Evolutionary conservation across 2,797 vertebrate species (phyloP).

Genomic region (Paratrypauchen microcephalus): DNA sequence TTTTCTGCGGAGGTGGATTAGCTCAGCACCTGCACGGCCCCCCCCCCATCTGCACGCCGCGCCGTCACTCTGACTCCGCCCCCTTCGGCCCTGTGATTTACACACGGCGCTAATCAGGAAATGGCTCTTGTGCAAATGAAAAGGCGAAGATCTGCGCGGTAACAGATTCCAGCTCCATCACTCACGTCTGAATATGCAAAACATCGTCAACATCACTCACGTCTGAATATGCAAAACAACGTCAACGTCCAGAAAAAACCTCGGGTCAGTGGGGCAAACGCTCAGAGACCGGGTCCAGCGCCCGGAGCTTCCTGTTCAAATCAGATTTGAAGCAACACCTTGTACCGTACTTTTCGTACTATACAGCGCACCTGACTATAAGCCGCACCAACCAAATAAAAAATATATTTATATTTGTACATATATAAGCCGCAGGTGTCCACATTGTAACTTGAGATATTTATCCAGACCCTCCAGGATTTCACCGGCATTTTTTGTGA

Average conservation of each 20-base stretch:
- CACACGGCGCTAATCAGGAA: slow-evolving; percentile 75
- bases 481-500: too few species aligned
- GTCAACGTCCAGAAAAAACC: slow-evolving; percentile 34
- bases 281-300: slow-evolving; percentile 18
- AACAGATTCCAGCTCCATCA: slow-evolving; percentile 66
- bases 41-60: slow-evolving; percentile 38
- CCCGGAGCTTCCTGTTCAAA: slow-evolving; percentile 20
- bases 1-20: slow-evolving; percentile 94
- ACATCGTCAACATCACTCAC: slow-evolving; percentile 60
- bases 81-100: slow-evolving; percentile 72
- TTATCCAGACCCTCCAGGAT: too few species aligned
- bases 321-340: slow-evolving; percentile 56
- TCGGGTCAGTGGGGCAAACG: slow-evolving; percentile 42
- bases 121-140: slow-evolving; percentile 84
- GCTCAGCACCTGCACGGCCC: slow-evolving; percentile 72
- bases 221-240: slow-evolving; percentile 60
- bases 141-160: slow-evolving; percentile 76
- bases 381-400: too few species aligned
- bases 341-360: too few species aligned
- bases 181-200: slow-evolving; percentile 69
- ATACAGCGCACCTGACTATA: too few species aligned
- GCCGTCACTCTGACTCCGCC: slow-evolving; percentile 67
- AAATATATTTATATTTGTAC: too few species aligned
- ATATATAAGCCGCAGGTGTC: too few species aligned
- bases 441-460: too few species aligned